Conservation (phyloP, 2,888 invertebrate species). For the Geotrupes spiniger region DNA sequence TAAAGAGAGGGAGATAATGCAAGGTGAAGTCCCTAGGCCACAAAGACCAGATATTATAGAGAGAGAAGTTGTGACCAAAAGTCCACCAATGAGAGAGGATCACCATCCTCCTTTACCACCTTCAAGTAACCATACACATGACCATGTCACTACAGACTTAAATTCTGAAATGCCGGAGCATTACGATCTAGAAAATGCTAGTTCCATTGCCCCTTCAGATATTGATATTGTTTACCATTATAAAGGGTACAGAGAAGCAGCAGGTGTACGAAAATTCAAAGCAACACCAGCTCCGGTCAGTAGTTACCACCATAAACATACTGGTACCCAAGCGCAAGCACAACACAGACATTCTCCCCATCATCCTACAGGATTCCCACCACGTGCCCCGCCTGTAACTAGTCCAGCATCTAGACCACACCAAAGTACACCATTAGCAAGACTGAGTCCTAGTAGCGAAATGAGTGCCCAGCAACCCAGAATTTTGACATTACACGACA, state of each 20-base stretch:
- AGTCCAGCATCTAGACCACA: slow-evolving; percentile 71
- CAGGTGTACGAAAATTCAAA: slow-evolving; percentile 81
- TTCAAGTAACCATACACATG: slow-evolving; percentile 68
- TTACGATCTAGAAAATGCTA: slow-evolving; percentile 95
- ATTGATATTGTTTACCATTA: slow-evolving; percentile 97
- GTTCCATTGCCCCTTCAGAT: slow-evolving; percentile 95
- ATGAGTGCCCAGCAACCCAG: slow-evolving; percentile 87
- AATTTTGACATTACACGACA: slow-evolving; percentile 89
- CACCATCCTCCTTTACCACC: slow-evolving; percentile 79
- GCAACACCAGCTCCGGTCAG: slow-evolving; percentile 79
- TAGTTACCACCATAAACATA: slow-evolving; percentile 76
- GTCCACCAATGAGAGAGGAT: slow-evolving; percentile 75
- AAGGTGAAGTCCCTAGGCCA: slow-evolving; percentile 69
- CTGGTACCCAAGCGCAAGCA: slow-evolving; percentile 60
- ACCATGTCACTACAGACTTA: slow-evolving; percentile 73
- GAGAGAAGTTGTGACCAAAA: slow-evolving; percentile 81
- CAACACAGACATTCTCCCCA: slow-evolving; percentile 78
- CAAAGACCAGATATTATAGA: slow-evolving; percentile 94
- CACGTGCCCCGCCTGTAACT: slow-evolving; percentile 69
- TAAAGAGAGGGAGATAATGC: slow-evolving; percentile 78
- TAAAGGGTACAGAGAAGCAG: slow-evolving; percentile 86
- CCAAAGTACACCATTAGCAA: slow-evolving; percentile 86
- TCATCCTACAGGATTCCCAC: slow-evolving; percentile 72
- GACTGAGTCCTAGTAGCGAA: slow-evolving; percentile 89
- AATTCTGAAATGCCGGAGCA: slow-evolving; percentile 83